Evolutionary conservation across 2,888 invertebrate species (phyloP).

Genomic region (Exephanes ischioxanthus): DNA sequence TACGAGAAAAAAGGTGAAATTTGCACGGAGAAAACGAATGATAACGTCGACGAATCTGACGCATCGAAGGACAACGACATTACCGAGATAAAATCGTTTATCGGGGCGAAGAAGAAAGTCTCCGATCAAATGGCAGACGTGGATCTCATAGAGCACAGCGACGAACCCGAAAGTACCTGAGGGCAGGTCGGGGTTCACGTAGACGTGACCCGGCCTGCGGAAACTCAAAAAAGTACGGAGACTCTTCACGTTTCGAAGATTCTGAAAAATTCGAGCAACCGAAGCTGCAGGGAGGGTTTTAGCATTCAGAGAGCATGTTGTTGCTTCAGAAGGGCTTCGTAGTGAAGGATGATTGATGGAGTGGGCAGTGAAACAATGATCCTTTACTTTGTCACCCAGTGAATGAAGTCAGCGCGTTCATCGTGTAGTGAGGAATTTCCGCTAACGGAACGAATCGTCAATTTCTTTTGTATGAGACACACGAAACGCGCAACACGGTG

Average conservation of each 20-base stretch:
- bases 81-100: slow-evolving; percentile 39
- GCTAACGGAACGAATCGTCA: slow-evolving; percentile 44
- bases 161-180: slow-evolving; percentile 79
- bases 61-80: slow-evolving; percentile 43
- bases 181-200: slow-evolving; percentile 78
- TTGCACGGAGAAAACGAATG: slow-evolving; percentile 62
- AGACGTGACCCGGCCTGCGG: slow-evolving; percentile 73
- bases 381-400: background rate
- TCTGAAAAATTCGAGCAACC: slow-evolving; percentile 72
- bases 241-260: slow-evolving; percentile 67
- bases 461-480: slow-evolving; percentile 55
- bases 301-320: slow-evolving; percentile 86
- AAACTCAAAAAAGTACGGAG: slow-evolving; percentile 69
- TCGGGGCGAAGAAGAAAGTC: slow-evolving; percentile 45
- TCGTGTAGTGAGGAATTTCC: background rate
- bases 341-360: slow-evolving; percentile 71
- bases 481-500: slow-evolving; percentile 20
- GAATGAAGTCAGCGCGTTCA: background rate
- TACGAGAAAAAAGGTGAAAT: slow-evolving; percentile 49
- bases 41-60: slow-evolving; percentile 54
- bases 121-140: slow-evolving; percentile 73
- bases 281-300: slow-evolving; percentile 82
- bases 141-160: slow-evolving; percentile 81
- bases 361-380: background rate
- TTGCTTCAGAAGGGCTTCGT: slow-evolving; percentile 85